Base-by-base conservation (phyloP, 1,140 invertebrate species). In the Mesaphorura yosii region DNA sequence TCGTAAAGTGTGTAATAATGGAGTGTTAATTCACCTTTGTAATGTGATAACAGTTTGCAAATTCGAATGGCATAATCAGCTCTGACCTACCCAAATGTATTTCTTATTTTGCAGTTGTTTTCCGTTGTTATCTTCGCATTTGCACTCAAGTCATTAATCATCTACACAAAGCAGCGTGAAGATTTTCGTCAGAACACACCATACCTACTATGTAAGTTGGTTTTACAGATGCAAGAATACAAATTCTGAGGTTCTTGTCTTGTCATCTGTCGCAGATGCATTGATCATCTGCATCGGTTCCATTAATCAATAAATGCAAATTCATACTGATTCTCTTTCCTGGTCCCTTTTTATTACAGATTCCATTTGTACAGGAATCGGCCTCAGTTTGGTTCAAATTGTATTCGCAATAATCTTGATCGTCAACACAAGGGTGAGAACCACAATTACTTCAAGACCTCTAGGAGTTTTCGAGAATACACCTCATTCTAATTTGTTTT, bases 201-300 rank as follows among this genome's bases (percentile, higher is more conserved):
- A 46, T 27, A 27, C 44, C 6, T 46, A 46, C 23, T 46, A 7
- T 46, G 44, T 46, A 46, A 46, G 44, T 27, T 7, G 19, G n/a
- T n/a, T n/a, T n/a, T n/a, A n/a, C n/a, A n/a, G n/a, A n/a, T n/a
- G n/a, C n/a, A n/a, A n/a, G n/a, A n/a, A n/a, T n/a, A n/a, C n/a
- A n/a, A n/a, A n/a, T n/a, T n/a, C n/a, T n/a, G n/a, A n/a, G n/a
- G n/a, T n/a, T n/a, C n/a, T n/a, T n/a, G n/a, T n/a, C n/a, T n/a
- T n/a, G n/a, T n/a, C n/a, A n/a, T n/a, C n/a, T n/a, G n/a, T n/a
- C n/a, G n/a, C n/a, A n/a, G n/a, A n/a, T n/a, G n/a, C n/a, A n/a
- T n/a, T n/a, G n/a, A n/a, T n/a, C n/a, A n/a, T n/a, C n/a, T n/a
- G n/a, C n/a, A n/a, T n/a, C n/a, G n/a, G n/a, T n/a, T n/a, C n/a